Percentiles rank a stretch among this genome's conserved stretches.
These are phyloP conservation scores for Drosophila sproati DNA, from an alignment of 1,140 invertebrate genomes.

Conservation along the genomic window DNA sequence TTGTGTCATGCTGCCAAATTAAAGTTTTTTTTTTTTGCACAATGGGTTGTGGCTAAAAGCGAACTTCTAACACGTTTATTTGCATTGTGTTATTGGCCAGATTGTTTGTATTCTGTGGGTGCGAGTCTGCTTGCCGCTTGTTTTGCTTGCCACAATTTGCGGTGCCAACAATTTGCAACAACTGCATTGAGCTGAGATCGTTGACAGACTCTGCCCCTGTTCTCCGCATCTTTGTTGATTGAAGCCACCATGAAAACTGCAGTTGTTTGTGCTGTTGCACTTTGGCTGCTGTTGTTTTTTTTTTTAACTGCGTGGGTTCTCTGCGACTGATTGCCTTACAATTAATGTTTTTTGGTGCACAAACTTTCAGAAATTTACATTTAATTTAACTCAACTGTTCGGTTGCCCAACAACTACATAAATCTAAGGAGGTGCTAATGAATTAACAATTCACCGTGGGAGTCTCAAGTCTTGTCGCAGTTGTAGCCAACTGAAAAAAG, in stretches of 20 bases:
- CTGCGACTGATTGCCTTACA: conserved; percentile 59
- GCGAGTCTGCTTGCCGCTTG: conserved; percentile 29
- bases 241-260: conserved; percentile 46
- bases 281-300: not conserved
- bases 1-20: conserved; percentile 3
- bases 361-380: conserved; percentile 60
- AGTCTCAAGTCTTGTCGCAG: not conserved
- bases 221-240: conserved; percentile 42
- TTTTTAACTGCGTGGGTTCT: conserved; percentile 49
- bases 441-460: conserved; percentile 43
- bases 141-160: conserved; percentile 52
- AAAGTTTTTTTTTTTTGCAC: conserved; percentile 8
- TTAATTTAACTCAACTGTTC: conserved; percentile 60
- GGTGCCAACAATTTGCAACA: conserved; percentile 47
- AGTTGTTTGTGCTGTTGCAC: conserved; percentile 1
- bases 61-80: conserved; percentile 46
- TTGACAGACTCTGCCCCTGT: not conserved
- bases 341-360: conserved; percentile 45
- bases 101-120: conserved; percentile 2
- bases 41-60: not conserved
- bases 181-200: conserved; percentile 30
- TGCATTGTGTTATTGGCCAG: conserved; percentile 31
- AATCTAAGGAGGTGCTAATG: conserved; percentile 55
- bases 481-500: conserved; percentile 1
- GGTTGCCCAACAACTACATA: conserved; percentile 42